A percentile compares a stretch with the other conserved stretches of the same genome.
phyloP scores from a whole-genome alignment of 2,113 vertebrate genomes.

The Dicrurus megarhynchus region DNA sequence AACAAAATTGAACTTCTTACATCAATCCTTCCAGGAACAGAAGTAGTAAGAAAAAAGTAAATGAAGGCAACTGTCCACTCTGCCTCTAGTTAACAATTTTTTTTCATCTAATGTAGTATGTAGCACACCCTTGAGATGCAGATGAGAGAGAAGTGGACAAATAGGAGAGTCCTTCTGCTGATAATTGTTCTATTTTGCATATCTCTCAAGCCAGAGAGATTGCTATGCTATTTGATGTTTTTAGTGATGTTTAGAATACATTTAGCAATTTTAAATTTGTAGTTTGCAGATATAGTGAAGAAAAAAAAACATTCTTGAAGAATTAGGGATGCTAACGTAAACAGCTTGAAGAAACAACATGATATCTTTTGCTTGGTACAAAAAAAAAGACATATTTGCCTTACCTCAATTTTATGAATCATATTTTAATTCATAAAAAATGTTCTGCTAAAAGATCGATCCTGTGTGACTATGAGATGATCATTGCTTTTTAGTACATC shows the following conservation, averaged over 20 bases:
- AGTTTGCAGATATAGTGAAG: not conserved
- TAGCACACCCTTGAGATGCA: not conserved
- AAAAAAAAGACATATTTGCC: not conserved
- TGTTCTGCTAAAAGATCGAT: not conserved
- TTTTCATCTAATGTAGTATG: not conserved
- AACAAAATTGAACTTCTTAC: not conserved
- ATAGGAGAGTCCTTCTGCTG: not conserved
- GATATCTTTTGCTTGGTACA: not conserved
- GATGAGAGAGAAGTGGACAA: not conserved
- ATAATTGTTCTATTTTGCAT: not conserved
- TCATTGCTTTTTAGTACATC: not conserved
- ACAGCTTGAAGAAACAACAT: not conserved
- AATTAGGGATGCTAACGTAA: not conserved
- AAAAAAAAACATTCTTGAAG: not conserved
- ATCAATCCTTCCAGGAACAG: not conserved
- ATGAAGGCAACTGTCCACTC: not conserved
- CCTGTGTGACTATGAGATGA: not conserved
- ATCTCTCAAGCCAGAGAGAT: not conserved
- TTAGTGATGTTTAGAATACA: not conserved
- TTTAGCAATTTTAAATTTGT: not conserved
- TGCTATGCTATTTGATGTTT: not conserved
- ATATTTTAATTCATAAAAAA: not conserved
- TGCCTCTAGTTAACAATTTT: not conserved
- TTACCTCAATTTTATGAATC: not conserved
- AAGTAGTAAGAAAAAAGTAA: not conserved